phyloP scores from a whole-genome alignment of 2,888 invertebrate genomes.

The Junonia oenone region DNA sequence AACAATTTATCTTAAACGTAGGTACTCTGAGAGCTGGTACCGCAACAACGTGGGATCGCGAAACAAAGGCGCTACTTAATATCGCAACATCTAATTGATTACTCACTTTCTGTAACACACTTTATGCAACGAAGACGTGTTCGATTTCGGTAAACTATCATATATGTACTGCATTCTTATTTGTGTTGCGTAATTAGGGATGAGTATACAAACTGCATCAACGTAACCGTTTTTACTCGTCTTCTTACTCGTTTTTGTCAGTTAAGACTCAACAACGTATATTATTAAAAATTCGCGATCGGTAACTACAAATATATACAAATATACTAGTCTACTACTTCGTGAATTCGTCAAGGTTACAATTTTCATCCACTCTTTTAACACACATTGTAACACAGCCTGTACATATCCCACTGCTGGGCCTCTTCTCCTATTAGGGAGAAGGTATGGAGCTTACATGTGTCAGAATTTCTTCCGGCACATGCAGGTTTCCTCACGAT shows the following conservation, averaged over 20 bases:
- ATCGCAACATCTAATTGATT: conserved; percentile 53
- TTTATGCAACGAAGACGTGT: conserved; percentile 31
- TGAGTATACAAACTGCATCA: neutral
- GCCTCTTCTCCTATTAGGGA: too few species aligned
- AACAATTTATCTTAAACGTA: conserved; percentile 4
- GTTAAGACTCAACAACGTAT: neutral
- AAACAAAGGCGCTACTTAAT: conserved; percentile 48
- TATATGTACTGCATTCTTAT: conserved; percentile 9
- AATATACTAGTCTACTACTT: too few species aligned
- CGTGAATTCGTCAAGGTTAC: too few species aligned
- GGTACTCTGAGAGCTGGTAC: conserved; percentile 37
- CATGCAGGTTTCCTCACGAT: too few species aligned
- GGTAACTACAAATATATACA: too few species aligned
- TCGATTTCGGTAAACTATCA: conserved; percentile 15
- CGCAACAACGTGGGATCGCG: conserved; percentile 51
- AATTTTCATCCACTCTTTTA: too few species aligned
- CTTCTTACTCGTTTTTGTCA: neutral
- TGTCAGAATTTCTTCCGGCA: too few species aligned
- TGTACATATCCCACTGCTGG: too few species aligned
- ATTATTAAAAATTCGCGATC: too few species aligned
- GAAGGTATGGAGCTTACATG: too few species aligned
- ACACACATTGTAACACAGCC: too few species aligned
- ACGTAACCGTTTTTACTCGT: neutral
- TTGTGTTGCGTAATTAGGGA: conserved; percentile 7
- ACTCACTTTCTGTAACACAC: conserved; percentile 47